phyloP scores from a whole-genome alignment of 1,140 invertebrate species.

The Drosophila pallidifrons region DNA sequence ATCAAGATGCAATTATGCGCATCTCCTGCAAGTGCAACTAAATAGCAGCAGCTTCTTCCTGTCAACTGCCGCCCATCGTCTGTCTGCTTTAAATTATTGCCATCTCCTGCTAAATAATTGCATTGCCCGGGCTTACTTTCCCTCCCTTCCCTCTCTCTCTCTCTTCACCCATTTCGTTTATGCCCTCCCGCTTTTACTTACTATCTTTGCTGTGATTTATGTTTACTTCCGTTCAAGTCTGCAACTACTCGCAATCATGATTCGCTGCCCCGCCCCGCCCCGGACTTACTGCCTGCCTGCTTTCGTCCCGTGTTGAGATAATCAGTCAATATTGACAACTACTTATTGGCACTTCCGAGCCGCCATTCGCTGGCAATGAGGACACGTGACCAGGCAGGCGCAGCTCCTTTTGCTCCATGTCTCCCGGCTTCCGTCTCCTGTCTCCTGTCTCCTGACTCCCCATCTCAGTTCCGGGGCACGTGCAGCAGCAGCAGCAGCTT shows the following conservation, averaged over 20 bases:
- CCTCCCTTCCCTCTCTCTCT: too few relatives aligned
- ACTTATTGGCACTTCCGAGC: slow-evolving; percentile 84
- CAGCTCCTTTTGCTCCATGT: slow-evolving; percentile 1
- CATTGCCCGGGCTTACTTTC: slow-evolving; percentile 40
- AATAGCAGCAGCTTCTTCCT: slow-evolving; percentile 79
- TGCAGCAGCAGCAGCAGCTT: background rate
- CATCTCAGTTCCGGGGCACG: slow-evolving; percentile 41
- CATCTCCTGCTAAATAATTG: slow-evolving; percentile 69
- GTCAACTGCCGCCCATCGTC: slow-evolving; percentile 38
- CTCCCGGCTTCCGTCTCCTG: too few relatives aligned
- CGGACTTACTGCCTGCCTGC: slow-evolving; percentile 34
- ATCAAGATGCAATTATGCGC: slow-evolving; percentile 75
- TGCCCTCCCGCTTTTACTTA: slow-evolving; percentile 13
- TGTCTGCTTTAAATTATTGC: slow-evolving; percentile 60
- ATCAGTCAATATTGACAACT: slow-evolving; percentile 85
- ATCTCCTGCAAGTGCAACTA: slow-evolving; percentile 73
- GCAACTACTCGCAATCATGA: slow-evolving; percentile 73
- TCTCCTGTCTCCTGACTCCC: background rate
- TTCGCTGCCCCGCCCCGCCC: slow-evolving; percentile 19
- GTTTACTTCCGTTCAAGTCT: slow-evolving; percentile 71
- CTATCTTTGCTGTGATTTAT: slow-evolving; percentile 64
- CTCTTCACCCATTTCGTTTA: too few relatives aligned
- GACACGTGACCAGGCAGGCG: slow-evolving; percentile 66
- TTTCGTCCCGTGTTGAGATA: slow-evolving; percentile 70
- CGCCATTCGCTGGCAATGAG: slow-evolving; percentile 35